Base-by-base conservation (phyloP, 2,888 invertebrate genomes). In the Physocephala rufipes region DNA sequence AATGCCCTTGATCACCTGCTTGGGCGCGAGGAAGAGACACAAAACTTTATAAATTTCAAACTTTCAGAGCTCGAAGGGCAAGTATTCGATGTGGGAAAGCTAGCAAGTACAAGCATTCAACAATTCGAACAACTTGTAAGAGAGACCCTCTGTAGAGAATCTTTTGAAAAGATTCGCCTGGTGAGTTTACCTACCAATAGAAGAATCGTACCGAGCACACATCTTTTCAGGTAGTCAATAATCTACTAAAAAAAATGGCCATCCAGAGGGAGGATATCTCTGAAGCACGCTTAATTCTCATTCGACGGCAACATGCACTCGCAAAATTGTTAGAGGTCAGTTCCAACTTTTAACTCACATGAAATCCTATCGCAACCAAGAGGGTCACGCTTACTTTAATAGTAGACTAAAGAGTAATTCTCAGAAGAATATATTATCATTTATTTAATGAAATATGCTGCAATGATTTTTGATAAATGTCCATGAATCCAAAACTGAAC, bases 221-320 rank as follows among this genome's bases (percentile, higher is more conserved):
- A 4, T 7, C 9, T 7, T 36, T 36, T 36, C 62, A 80, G 80
- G 15, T 73, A 0, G 72, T 79, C 12, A 77, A 78, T 7, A 59
- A 28, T 5, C 67, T 76, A 4, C 73, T 80, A 15, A 16, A 30
- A 2, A 75, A 55, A 21, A 81, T 84, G 76, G 28, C 16, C 2
- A 51, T 67, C 16, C 71, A 77, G 19, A 78, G 82, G 0, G 71
- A 75, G 13, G 81, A 83, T 70, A 78, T 85, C 15, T 79, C 81
- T 4, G 78, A 79, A 61, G 67, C 78, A 0, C 77, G 84, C 1
- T 73, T 78, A 7, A 43, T 36, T 3, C 71, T 85, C 0, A 81
- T 85, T 16, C 76, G 78, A 2, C 77, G 76, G 2, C 81, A 81
- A 43, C 81, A 83, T 53, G 75, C 75, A 0, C 59, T 80, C 12